These are phyloP conservation scores for Phortica variegata DNA, from an alignment of 1,140 invertebrate genomes.

Conservation along the genomic window DNA sequence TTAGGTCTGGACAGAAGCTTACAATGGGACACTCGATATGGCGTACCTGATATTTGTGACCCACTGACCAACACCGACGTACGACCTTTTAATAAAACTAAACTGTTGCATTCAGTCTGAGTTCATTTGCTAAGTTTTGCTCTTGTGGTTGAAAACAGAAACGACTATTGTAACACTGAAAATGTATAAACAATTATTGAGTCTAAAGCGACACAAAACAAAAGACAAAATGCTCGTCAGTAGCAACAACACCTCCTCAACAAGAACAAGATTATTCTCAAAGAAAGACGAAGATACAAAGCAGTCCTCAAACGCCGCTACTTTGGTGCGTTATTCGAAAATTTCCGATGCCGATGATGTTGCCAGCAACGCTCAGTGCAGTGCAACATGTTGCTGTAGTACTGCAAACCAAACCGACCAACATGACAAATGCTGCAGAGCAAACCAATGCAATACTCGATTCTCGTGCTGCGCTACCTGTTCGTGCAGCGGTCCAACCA, in stretches of 20 bases:
- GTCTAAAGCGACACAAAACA: constrained; percentile 20
- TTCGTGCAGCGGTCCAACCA: constrained; percentile 8
- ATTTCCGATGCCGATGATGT: constrained; percentile 15
- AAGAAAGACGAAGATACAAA: neutral
- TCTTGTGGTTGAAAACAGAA: constrained; percentile 16
- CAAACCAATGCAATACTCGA: constrained; percentile 32
- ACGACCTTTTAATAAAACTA: constrained; percentile 26
- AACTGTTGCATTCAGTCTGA: constrained; percentile 3
- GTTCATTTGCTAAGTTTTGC: constrained; percentile 21
- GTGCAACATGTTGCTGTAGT: neutral
- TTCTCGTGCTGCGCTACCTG: constrained; percentile 23
- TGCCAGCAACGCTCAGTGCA: constrained; percentile 2
- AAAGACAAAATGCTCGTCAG: constrained; percentile 3
- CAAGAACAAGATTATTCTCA: constrained; percentile 10
- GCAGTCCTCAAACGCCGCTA: constrained; percentile 10
- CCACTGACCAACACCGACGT: constrained; percentile 18
- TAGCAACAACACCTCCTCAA: constrained; percentile 11
- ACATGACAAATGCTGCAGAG: constrained; percentile 32
- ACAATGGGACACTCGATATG: too few relatives aligned
- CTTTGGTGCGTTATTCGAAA: constrained; percentile 4
- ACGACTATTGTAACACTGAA: neutral
- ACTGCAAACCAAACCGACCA: constrained; percentile 3
- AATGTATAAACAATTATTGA: constrained; percentile 48
- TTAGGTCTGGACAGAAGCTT: neutral
- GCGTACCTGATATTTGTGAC: constrained; percentile 14